Conservation (phyloP, 1,140 invertebrate genomes). For the Diprion similis region DNA sequence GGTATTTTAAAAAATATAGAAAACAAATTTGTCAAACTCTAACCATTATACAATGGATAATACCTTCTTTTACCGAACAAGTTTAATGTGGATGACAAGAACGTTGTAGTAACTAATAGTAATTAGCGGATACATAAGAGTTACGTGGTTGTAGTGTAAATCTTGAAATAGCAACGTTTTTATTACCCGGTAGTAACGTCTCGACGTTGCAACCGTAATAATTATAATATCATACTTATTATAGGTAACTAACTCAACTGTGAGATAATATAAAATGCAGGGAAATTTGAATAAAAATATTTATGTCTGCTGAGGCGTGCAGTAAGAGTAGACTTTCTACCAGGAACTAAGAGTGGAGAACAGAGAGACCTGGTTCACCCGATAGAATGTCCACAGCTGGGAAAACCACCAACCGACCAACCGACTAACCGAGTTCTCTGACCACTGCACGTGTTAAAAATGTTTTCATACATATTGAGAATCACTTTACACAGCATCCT, state of each 20-base stretch:
- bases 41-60: too few species aligned
- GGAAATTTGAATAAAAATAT: constrained; percentile 26
- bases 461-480: not conserved
- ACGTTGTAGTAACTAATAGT: too few species aligned
- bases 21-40: too few species aligned
- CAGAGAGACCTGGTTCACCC: constrained; percentile 37
- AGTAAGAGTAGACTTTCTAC: constrained; percentile 49
- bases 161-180: too few species aligned
- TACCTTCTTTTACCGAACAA: too few species aligned
- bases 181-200: not conserved
- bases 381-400: constrained; percentile 47
- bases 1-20: too few species aligned
- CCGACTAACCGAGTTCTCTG: constrained; percentile 11
- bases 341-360: constrained; percentile 44
- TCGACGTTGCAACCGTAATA: not conserved
- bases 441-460: constrained; percentile 3
- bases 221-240: not conserved
- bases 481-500: not conserved
- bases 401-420: constrained; percentile 6
- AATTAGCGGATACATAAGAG: too few species aligned
- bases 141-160: too few species aligned
- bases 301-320: constrained; percentile 12
- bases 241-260: not conserved
- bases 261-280: not conserved
- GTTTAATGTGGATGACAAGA: too few species aligned